Percentiles rank a stretch among this genome's conserved stretches.
phyloP scores from a whole-genome alignment of 2,888 invertebrate genomes.

The Hypomecis atomaria region DNA sequence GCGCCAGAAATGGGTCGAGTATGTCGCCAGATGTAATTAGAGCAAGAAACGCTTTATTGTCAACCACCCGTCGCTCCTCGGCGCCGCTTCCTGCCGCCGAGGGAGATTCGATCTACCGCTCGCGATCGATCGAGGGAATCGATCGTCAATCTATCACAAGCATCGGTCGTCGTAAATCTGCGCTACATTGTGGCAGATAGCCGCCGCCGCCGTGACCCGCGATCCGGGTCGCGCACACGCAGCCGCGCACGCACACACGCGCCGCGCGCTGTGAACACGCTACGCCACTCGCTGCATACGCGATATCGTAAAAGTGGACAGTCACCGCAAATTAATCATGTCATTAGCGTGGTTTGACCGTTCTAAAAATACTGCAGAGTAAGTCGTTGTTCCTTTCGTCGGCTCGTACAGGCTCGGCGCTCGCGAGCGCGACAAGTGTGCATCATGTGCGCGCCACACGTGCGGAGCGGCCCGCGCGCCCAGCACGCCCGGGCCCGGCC shows the following conservation, averaged over 20 bases:
- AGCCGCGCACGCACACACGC: neutral
- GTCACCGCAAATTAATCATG: slow-evolving; percentile 26
- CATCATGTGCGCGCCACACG: slow-evolving; percentile 14
- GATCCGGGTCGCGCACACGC: neutral
- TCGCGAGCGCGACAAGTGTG: slow-evolving; percentile 14
- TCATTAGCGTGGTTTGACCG: slow-evolving; percentile 24
- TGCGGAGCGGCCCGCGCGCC: slow-evolving; percentile 1
- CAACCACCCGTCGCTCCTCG: slow-evolving; percentile 40
- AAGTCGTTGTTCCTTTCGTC: neutral
- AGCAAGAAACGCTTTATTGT: slow-evolving; percentile 62
- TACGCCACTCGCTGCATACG: slow-evolving; percentile 15
- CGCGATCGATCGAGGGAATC: slow-evolving; percentile 3
- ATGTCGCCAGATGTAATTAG: slow-evolving; percentile 63
- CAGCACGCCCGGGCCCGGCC: neutral
- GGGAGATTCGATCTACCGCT: neutral
- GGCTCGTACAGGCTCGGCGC: too few species aligned
- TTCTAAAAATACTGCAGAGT: slow-evolving; percentile 20
- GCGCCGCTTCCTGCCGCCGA: slow-evolving; percentile 16
- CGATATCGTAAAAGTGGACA: slow-evolving; percentile 22
- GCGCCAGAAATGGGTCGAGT: slow-evolving; percentile 57
- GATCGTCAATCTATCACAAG: neutral
- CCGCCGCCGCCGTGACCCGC: slow-evolving; percentile 6
- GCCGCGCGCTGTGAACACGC: neutral
- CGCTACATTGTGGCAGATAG: slow-evolving; percentile 16
- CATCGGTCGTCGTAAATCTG: slow-evolving; percentile 17